Evolutionary conservation across 2,113 vertebrate genomes (phyloP).

Genomic region (Amphilophus citrinellus): DNA sequence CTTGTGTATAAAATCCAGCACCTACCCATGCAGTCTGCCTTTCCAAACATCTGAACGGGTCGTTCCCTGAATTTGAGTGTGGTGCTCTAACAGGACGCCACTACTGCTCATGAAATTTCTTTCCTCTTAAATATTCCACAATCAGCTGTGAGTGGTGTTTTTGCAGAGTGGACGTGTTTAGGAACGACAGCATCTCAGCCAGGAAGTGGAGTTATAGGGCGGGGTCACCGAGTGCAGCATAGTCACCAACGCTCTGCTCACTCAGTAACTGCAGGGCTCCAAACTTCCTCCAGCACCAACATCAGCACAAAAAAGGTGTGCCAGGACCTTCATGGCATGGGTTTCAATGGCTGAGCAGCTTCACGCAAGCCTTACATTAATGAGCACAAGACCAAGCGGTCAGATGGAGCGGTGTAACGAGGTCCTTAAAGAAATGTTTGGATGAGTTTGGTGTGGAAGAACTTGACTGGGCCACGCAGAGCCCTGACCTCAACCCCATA

Average conservation of each 20-base stretch:
- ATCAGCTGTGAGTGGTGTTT: accelerated
- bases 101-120: accelerated
- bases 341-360: not conserved
- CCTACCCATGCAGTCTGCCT: too few species aligned
- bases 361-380: too few species aligned
- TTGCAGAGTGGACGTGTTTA: not conserved
- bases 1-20: not conserved
- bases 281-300: accelerated
- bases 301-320: not conserved
- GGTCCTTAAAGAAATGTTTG: not conserved
- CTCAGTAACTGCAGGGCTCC: not conserved
- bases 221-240: not conserved
- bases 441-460: not conserved
- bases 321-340: not conserved
- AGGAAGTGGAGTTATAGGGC: not conserved
- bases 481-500: not conserved
- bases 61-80: too few species aligned
- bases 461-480: not conserved
- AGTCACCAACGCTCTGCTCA: not conserved
- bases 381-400: too few species aligned
- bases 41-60: too few species aligned
- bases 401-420: too few species aligned
- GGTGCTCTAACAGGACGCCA: not conserved
- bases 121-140: not conserved
- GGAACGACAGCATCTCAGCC: not conserved